phyloP scores from a whole-genome alignment of 64 coral and sea anemone genomes.

The Astreopora myriophthalma region DNA sequence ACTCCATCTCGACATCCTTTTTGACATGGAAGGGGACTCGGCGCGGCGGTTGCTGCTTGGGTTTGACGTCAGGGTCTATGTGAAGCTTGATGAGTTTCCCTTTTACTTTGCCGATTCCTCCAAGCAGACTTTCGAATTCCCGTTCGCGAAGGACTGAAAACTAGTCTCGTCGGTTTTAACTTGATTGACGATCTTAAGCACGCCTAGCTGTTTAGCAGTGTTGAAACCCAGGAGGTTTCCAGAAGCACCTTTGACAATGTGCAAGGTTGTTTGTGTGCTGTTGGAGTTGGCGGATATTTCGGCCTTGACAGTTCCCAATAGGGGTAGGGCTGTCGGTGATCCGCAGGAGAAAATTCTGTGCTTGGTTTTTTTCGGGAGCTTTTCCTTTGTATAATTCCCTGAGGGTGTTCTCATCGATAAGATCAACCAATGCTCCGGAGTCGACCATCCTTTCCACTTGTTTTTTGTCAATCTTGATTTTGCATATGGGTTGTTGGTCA shows the following conservation, averaged over 20 bases:
- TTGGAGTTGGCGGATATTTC: neutral
- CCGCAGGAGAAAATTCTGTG: conserved; percentile 6
- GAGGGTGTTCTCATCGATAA: conserved; percentile 54
- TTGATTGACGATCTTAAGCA: conserved; percentile 65
- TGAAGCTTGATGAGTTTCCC: conserved; percentile 68
- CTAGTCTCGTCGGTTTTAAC: conserved; percentile 3
- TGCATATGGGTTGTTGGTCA: conserved; percentile 43
- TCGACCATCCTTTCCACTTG: conserved; percentile 57
- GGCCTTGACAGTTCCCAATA: conserved; percentile 6
- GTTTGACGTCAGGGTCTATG: conserved; percentile 57
- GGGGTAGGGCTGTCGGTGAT: conserved; percentile 2
- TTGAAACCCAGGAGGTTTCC: conserved; percentile 58
- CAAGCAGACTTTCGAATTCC: conserved; percentile 66
- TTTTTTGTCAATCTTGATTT: conserved; percentile 33
- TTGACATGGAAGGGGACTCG: conserved; percentile 68
- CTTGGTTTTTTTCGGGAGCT: neutral
- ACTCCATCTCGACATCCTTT: conserved; percentile 70
- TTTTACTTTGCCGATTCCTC: conserved; percentile 71
- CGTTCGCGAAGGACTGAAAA: neutral
- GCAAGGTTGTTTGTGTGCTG: neutral
- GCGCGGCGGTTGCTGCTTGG: conserved; percentile 71
- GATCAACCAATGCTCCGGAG: conserved; percentile 71
- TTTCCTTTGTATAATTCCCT: conserved; percentile 1
- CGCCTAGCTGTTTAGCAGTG: conserved; percentile 52
- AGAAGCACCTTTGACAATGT: neutral